These are phyloP conservation scores for Drosophila prostipennis DNA, from an alignment of 2,888 invertebrate genomes.

Conservation along the genomic window DNA sequence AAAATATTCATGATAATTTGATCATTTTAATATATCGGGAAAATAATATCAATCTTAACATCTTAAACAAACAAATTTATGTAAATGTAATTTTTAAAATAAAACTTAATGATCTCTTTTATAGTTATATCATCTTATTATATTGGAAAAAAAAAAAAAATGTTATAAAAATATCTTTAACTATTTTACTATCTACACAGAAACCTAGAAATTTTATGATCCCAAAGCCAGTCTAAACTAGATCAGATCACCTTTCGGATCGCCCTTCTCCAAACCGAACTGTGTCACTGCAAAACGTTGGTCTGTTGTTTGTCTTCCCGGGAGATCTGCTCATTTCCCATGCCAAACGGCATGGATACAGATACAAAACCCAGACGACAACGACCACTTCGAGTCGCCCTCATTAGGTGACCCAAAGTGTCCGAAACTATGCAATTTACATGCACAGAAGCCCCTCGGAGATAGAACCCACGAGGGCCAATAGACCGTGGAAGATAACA, in stretches of 20 bases:
- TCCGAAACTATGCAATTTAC: conserved; percentile 77
- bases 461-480: conserved; percentile 62
- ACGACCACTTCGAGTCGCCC: conserved; percentile 56
- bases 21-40: too few species aligned
- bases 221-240: not conserved
- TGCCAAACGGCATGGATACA: conserved; percentile 28
- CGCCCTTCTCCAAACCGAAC: conserved; percentile 16
- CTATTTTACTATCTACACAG: not conserved
- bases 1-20: too few species aligned
- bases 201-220: too few species aligned
- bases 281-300: conserved; percentile 26
- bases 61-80: too few species aligned
- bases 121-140: too few species aligned
- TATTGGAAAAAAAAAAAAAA: too few species aligned
- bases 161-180: not conserved
- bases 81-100: too few species aligned
- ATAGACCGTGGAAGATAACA: conserved; percentile 72
- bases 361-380: conserved; percentile 12
- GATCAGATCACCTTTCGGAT: conserved; percentile 21
- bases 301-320: conserved; percentile 10
- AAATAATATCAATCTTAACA: too few species aligned
- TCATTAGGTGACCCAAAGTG: conserved; percentile 76
- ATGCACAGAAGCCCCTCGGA: conserved; percentile 65
- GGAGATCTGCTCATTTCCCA: conserved; percentile 34
- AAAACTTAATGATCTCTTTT: too few species aligned